Evolutionary conservation across 2,888 invertebrate genomes (phyloP).

Genomic region (Cataglyphis albicans): DNA sequence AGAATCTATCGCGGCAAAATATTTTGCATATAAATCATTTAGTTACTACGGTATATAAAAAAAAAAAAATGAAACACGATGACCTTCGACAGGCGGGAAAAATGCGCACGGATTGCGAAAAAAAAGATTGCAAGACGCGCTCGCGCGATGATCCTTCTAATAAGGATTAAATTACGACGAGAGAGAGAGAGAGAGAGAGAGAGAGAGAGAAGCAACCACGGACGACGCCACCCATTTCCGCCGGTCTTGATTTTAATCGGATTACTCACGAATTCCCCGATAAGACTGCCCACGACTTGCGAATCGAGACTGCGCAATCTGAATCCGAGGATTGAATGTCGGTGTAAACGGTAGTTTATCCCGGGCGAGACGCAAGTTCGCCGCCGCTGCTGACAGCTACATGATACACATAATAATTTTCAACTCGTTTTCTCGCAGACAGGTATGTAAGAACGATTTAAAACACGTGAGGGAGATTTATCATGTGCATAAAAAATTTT

Average conservation of each 20-base stretch:
- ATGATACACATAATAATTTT: not conserved
- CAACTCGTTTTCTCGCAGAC: constrained; percentile 15
- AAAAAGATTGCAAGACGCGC: constrained; percentile 20
- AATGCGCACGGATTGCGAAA: constrained; percentile 19
- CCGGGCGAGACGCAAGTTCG: not conserved
- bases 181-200: not conserved
- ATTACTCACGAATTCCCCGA: constrained; percentile 75
- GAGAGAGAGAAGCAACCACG: constrained; percentile 7
- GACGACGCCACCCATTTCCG: constrained; percentile 52
- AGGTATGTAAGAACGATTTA: not conserved
- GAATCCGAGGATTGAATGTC: constrained; percentile 66
- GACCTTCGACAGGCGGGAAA: constrained; percentile 28
- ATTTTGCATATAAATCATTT: constrained; percentile 12
- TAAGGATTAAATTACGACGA: constrained; percentile 70
- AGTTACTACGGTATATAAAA: not conserved
- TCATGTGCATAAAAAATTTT: not conserved
- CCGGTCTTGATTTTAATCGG: constrained; percentile 79
- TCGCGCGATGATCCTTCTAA: constrained; percentile 60
- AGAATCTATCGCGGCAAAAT: constrained; percentile 11
- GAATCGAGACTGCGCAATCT: constrained; percentile 61
- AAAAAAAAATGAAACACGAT: constrained; percentile 37
- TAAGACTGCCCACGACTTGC: constrained; percentile 59
- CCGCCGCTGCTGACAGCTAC: constrained; percentile 6
- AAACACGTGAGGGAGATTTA: not conserved
- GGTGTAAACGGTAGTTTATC: constrained; percentile 64